Evolutionary conservation across 2,888 invertebrate species (phyloP).

Genomic region (Hypomecis punctinalis): DNA sequence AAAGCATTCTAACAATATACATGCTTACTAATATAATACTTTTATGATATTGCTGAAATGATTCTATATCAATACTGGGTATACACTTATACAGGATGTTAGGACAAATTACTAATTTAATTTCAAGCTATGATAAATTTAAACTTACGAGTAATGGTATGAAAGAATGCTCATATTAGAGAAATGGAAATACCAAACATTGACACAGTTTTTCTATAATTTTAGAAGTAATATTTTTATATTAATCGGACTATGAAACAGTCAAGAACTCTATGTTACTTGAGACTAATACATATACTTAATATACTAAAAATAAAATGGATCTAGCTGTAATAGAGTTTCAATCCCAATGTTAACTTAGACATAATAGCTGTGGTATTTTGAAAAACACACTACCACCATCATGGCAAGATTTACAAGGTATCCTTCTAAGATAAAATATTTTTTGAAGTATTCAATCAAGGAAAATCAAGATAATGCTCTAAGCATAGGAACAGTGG

Average conservation of each 20-base stretch:
- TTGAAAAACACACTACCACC: background rate
- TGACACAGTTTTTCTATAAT: too few species aligned
- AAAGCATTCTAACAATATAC: background rate
- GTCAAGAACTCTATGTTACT: background rate
- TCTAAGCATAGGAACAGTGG: background rate
- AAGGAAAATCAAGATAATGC: constrained; percentile 4
- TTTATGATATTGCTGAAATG: background rate
- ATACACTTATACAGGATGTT: background rate
- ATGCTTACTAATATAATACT: background rate
- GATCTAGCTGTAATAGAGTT: constrained; percentile 10
- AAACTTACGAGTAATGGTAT: too few species aligned
- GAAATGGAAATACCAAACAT: too few species aligned
- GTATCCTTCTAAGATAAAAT: constrained; percentile 1
- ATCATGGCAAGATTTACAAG: constrained; percentile 1
- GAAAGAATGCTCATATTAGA: too few species aligned
- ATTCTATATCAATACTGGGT: background rate
- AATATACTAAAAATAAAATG: constrained; percentile 14
- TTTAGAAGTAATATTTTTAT: background rate
- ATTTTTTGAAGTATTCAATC: background rate
- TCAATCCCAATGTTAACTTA: background rate
- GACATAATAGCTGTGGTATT: background rate
- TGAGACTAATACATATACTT: background rate
- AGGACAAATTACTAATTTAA: background rate
- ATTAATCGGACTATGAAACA: background rate
- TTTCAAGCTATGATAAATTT: too few species aligned